Conservation (phyloP, 2,797 vertebrate species). For the Pseudochirops corinnae region DNA sequence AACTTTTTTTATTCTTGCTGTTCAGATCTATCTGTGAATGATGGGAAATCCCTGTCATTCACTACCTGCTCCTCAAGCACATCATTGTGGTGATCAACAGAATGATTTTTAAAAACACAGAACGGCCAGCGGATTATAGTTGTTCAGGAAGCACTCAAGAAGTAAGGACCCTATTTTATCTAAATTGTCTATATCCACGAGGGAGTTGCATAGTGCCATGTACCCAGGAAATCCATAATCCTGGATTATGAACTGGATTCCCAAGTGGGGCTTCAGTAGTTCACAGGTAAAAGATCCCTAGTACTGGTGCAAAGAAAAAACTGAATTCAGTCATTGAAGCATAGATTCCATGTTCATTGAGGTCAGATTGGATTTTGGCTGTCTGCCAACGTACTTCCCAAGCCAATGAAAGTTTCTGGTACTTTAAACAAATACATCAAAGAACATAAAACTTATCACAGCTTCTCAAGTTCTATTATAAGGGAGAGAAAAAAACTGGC, state of each 20-base stretch:
- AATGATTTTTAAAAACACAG: background rate
- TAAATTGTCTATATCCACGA: background rate
- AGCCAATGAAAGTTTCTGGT: background rate
- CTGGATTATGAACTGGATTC: background rate
- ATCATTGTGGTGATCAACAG: background rate
- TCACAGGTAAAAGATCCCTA: background rate
- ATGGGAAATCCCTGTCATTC: background rate
- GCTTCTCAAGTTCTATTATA: background rate
- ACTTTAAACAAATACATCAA: background rate
- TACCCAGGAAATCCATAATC: background rate
- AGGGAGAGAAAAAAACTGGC: background rate
- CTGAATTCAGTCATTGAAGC: background rate
- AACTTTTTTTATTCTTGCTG: background rate
- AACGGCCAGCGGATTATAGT: background rate
- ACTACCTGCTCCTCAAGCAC: background rate
- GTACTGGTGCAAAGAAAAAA: background rate
- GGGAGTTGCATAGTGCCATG: background rate
- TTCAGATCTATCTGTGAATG: background rate
- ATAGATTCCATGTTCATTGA: background rate
- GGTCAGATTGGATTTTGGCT: background rate
- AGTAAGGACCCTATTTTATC: background rate
- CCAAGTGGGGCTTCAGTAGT: background rate
- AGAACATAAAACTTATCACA: background rate
- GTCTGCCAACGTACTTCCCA: accelerated
- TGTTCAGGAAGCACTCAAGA: background rate